Base-by-base conservation (phyloP, 2,113 vertebrate genomes). In the Lampris incognitus region DNA sequence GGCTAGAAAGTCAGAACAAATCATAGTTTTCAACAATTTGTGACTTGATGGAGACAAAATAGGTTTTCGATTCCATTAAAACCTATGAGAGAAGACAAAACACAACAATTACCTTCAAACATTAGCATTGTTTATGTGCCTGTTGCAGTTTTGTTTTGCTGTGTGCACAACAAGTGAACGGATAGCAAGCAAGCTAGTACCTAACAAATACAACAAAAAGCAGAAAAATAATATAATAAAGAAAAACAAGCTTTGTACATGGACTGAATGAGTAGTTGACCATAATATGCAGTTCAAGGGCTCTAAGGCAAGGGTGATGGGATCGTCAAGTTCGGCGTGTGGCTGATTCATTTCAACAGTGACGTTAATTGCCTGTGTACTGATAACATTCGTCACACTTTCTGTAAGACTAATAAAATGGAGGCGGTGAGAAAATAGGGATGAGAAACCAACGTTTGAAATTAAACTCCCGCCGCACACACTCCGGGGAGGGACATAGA, bases 401-500 rank as follows among this genome's bases (percentile, higher is more conserved):
- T 60, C 65, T 55, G 54, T 54, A 13, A 83, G 79, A 66, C 60
- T 65, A 57, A 70, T 41, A 54, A 83, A 81, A 67, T 48, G 3
- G 54, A 24, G 24, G 24, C 24, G 9, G 7, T 6, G 37, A 57
- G 58, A 72, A 74, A 85, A 78, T 13, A 37, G 74, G 63, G 5
- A 63, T 37, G 65, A 44, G 61, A 83, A 10, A 68, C 6, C 76
- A 68, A 59, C 72, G 67, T 79, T 76, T 71, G 55, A 80, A 89
- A 86, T 86, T 58, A 81, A 80, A 87, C 77, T 74, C 66, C 38
- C 44, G 13, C 48, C 62, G 50, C 70, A 39, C 65, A 60, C 73
- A 72, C 40, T 36, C 85, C 63, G 68, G 24, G 1, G 69, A 3
- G 69, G 79, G 82, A 87, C 84, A 72, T 5, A 85, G 86, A 91